Base-by-base conservation (phyloP, 2,113 vertebrate genomes). In the Rhabdomys dilectus region DNA sequence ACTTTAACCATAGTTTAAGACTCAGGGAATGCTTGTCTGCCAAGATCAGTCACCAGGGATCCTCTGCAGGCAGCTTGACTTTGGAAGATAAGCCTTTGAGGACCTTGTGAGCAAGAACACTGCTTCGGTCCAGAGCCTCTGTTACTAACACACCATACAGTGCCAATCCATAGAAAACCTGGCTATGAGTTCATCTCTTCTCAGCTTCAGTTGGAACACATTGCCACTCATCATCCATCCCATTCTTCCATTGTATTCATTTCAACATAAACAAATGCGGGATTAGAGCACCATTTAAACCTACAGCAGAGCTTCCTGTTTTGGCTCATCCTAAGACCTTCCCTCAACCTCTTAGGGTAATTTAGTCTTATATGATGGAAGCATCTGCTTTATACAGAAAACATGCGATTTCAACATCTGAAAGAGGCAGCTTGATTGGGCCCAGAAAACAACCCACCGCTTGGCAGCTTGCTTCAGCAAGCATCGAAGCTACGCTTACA, bases 391-490 rank as follows among this genome's bases (percentile, higher is more conserved):
- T 82, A 29, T 29, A 81, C 48, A 97, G 96, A 2, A 48, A 86
- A 15, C 60, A 89, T 19, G 53, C 36, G 66, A 90, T 96, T 94
- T 60, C 70, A 88, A 56, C 92, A 96, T 96, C 96, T 96, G 76
- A 85, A 97, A 97, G 96, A 15, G 91, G 89, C 29, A 42, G 89
- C 10, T 76, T 90, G 95, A 95, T 95, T 93, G 94, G 93, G 64
- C 78, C 85, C 11, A 42, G 81, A 96, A 76, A 96, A 70, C 11
- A 64, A 21, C 19, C 1, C 24, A 78, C 93, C 19, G 48, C 88
- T n/a, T 24, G 73, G 66, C 89, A 45, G 29, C 80, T 76, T 88
- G 45, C 91, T 93, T 96, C 91, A 96, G 94, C 78, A 45, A n/a
- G 89, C 88, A 0, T 42, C 3, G 68, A 86, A 78, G 95, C 51